phyloP scores from a whole-genome alignment of 2,888 invertebrate species.

The Cerastis leucographa region DNA sequence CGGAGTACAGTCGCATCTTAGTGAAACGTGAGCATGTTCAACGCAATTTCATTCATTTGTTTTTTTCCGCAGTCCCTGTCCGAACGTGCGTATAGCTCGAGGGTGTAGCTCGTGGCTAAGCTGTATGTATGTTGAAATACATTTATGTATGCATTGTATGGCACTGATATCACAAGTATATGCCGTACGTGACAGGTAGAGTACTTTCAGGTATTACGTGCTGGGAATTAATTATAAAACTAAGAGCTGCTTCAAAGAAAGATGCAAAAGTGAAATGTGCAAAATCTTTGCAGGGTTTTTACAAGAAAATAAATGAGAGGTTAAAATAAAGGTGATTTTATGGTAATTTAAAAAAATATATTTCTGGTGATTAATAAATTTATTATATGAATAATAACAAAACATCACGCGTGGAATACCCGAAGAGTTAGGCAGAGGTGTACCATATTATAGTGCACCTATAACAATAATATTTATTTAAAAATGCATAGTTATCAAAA shows the following conservation, averaged over 20 bases:
- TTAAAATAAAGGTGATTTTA: too few relatives aligned
- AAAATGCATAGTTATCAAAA: too few relatives aligned
- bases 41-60: neutral
- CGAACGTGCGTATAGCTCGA: neutral
- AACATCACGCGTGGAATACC: too few relatives aligned
- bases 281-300: neutral
- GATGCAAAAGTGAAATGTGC: neutral
- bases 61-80: neutral
- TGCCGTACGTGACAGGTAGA: conserved; percentile 47
- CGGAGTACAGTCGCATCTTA: neutral
- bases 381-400: too few relatives aligned
- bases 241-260: conserved; percentile 24
- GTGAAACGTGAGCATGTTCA: neutral
- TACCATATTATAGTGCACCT: too few relatives aligned
- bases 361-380: too few relatives aligned
- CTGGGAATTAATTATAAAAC: conserved; percentile 59
- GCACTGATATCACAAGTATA: conserved; percentile 2
- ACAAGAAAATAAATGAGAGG: too few relatives aligned
- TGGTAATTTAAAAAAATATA: too few relatives aligned
- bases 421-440: too few relatives aligned
- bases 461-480: too few relatives aligned
- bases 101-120: neutral
- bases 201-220: conserved; percentile 50
- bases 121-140: neutral
- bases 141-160: neutral